Evolutionary conservation across 2,888 invertebrate genomes (phyloP).

Genomic region (Melanostoma scalare): DNA sequence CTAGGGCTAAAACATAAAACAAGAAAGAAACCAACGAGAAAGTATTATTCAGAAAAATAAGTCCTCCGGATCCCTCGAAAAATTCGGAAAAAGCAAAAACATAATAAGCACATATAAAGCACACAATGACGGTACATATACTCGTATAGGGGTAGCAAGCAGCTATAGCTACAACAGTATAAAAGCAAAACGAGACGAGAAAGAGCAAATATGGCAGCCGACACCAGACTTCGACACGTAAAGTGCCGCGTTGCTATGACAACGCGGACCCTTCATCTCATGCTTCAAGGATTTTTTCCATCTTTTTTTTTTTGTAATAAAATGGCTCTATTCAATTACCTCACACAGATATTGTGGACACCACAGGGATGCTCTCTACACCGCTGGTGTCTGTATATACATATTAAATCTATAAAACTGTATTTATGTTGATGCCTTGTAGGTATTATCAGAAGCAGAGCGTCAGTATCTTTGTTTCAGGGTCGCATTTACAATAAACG

Average conservation of each 20-base stretch:
- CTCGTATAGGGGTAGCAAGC: conserved; percentile 47
- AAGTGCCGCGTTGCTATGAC: conserved; percentile 82
- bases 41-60: conserved; percentile 29
- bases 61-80: conserved; percentile 60
- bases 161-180: conserved; percentile 7
- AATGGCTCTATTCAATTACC: conserved; percentile 76
- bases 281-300: conserved; percentile 29
- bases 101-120: conserved; percentile 62
- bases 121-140: conserved; percentile 15
- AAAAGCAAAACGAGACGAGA: conserved; percentile 63
- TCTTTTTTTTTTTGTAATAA: conserved; percentile 68
- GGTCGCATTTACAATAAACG: conserved; percentile 7
- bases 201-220: conserved; percentile 82
- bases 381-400: conserved; percentile 17
- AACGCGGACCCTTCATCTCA: conserved; percentile 77
- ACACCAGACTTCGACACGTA: conserved; percentile 82
- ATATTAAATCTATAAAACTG: conserved; percentile 28
- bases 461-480: conserved; percentile 8
- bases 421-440: conserved; percentile 43
- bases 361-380: conserved; percentile 55
- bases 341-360: conserved; percentile 73
- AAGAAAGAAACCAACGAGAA: conserved; percentile 53
- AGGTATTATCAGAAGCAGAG: not conserved
- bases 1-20: conserved; percentile 49
- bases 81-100: conserved; percentile 69